Base-by-base conservation (phyloP, 2,888 invertebrate species). In the Leptogaster cylindrica region DNA sequence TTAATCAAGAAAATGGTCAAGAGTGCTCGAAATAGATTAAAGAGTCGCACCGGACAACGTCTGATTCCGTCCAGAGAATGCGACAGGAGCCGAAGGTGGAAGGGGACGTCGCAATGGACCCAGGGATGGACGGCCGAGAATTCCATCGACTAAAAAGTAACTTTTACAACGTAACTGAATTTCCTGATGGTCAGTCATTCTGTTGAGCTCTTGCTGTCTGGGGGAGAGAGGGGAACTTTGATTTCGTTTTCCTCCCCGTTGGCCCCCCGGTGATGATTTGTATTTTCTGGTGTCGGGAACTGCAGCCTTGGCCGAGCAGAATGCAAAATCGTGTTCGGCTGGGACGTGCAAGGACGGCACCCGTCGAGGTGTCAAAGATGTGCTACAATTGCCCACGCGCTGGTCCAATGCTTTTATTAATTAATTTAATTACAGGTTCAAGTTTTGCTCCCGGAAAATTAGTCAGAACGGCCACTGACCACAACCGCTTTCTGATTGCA, bases 401-500 rank as follows among this genome's bases (percentile, higher is more conserved):
- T 27, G 14, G 25, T 44, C 28, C 25, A 12, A 33, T 44, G 31
- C 28, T 61, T 70, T 66, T 68, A 70, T 72, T 72, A 73, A 73
- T 73, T 73, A 71, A 72, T 70, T 72, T 72, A 71, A 73, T 73
- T 72, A 71, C 50, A 69, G 69, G 64, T 67, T 66, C 39, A 16
- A 3, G 18, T 14, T 46, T 46, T 46, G 18, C 46, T 18, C 3
- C 25, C n/a, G 16, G 14, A n/a, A 5, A 44, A 14, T 28, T 8
- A 16, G 25, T 44, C 28, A 16, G 28, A 61, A 28, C 48, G 55
- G 16, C 6, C 10, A 39, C 51, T 41, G 31, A 46, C 28, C 50
- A 31, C 41, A 25, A 48, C 65, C 68, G 46, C 51, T 65, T 51
- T 46, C 39, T 65, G 41, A 55, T 61, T 63, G 64, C 78, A 89